Conservation (phyloP, 2,113 vertebrate genomes). For the Ploceus nigricollis region DNA sequence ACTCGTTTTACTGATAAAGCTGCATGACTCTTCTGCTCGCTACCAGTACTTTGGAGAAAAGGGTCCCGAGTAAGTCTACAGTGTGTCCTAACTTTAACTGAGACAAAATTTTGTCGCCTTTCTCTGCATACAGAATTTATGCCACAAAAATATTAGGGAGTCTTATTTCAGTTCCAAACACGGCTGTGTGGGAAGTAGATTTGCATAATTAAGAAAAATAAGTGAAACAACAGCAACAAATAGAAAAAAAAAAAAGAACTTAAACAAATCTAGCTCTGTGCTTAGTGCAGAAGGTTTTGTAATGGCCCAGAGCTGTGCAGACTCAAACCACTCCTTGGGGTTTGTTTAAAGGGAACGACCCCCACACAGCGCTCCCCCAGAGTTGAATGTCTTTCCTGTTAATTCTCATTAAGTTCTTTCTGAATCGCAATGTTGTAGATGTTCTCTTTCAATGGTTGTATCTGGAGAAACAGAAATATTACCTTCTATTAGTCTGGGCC, state of each 20-base stretch:
- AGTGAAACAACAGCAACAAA: background rate
- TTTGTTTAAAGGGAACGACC: background rate
- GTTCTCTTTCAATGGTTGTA: conserved; percentile 56
- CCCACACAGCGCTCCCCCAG: background rate
- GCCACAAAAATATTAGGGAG: conserved; percentile 31
- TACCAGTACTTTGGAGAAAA: conserved; percentile 12
- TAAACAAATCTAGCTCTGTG: background rate
- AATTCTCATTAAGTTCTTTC: conserved; percentile 45
- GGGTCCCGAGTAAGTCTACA: conserved; percentile 15
- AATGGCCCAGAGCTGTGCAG: conserved; percentile 11
- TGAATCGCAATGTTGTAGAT: conserved; percentile 36
- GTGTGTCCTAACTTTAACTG: conserved; percentile 17
- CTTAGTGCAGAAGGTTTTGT: background rate
- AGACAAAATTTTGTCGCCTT: background rate
- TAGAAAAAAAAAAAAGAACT: background rate
- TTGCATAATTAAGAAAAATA: conserved; percentile 7
- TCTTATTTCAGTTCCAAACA: conserved; percentile 24
- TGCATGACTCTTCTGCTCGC: conserved; percentile 36
- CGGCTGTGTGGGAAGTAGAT: conserved; percentile 21
- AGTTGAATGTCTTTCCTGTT: conserved; percentile 57
- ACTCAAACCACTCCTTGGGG: background rate
- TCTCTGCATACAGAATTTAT: conserved; percentile 20
- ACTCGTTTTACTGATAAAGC: conserved; percentile 19
- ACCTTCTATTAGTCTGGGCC: conserved; percentile 42
- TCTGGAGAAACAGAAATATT: background rate